A percentile compares a stretch with the other conserved stretches of the same genome.
phyloP scores from a whole-genome alignment of 1,140 invertebrate genomes.

The Nasonia vitripennis region DNA sequence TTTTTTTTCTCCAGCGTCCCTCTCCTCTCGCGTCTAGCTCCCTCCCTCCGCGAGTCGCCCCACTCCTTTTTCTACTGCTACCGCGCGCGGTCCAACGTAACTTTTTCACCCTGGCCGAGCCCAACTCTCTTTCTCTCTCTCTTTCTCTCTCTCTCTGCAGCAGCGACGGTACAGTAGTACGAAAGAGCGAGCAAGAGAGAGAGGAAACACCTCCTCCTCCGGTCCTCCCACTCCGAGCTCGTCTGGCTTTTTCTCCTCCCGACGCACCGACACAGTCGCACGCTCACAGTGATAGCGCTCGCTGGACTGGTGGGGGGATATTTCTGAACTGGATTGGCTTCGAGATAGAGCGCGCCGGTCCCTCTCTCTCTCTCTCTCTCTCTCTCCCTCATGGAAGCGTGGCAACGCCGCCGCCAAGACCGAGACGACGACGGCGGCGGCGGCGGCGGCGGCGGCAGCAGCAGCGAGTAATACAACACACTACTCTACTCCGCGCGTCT shows the following conservation, averaged over 20 bases:
- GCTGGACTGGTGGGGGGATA: constrained; percentile 7
- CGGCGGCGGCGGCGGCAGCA: constrained; percentile 9
- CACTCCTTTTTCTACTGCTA: constrained; percentile 17
- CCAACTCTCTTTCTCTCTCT: constrained; percentile 35
- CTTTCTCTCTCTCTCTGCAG: background rate
- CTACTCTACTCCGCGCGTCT: constrained; percentile 42
- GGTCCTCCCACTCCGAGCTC: constrained; percentile 13
- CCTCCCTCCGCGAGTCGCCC: constrained; percentile 14
- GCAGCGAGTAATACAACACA: constrained; percentile 43
- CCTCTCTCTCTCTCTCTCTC: background rate
- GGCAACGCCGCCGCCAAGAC: constrained; percentile 51
- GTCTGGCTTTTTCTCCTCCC: constrained; percentile 43
- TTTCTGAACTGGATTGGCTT: constrained; percentile 53
- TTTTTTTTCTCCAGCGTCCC: constrained; percentile 46
- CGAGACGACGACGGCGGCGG: constrained; percentile 17
- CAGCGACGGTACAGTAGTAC: too few relatives aligned
- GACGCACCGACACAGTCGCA: background rate
- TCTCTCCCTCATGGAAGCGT: background rate
- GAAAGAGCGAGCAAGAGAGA: background rate
- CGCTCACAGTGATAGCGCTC: background rate
- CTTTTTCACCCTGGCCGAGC: constrained; percentile 53
- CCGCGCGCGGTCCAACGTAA: constrained; percentile 48
- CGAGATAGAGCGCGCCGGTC: constrained; percentile 18
- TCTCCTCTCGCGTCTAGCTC: constrained; percentile 29
- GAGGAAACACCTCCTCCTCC: constrained; percentile 27